A percentile compares a stretch with the other conserved stretches of the same genome.
Conservation (phyloP, 2,113 vertebrate species). For the Hippolais icterina region DNA sequence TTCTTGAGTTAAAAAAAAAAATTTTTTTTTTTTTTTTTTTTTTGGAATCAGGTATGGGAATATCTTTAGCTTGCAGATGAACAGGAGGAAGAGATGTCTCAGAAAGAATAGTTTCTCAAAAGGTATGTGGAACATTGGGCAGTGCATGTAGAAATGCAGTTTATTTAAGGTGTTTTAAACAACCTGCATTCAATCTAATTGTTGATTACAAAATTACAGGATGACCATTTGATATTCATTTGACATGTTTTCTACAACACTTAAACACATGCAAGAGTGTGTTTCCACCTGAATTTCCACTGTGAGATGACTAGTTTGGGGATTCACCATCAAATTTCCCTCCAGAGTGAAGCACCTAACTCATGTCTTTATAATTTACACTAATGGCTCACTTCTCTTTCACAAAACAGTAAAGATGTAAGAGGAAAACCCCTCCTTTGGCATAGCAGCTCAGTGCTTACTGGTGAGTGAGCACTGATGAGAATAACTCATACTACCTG, state of each 20-base stretch:
- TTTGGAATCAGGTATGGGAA: not conserved
- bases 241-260: not conserved
- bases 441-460: not conserved
- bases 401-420: not conserved
- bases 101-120: not conserved
- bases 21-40: not conserved
- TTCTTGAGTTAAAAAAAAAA: too few species aligned
- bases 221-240: not conserved
- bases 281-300: not conserved
- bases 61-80: not conserved
- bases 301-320: not conserved
- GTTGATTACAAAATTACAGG: not conserved
- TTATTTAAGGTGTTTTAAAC: not conserved
- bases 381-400: not conserved
- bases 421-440: not conserved
- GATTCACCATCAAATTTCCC: not conserved
- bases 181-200: not conserved
- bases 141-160: not conserved
- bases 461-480: not conserved
- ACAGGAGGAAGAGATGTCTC: not conserved
- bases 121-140: not conserved
- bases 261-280: not conserved
- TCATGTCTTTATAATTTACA: not conserved
- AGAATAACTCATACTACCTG: not conserved
- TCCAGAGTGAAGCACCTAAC: not conserved